A percentile compares a stretch with the other conserved stretches of the same genome.
Conservation (phyloP, 2,797 vertebrate genomes). For the Rhodeus uyekii region DNA sequence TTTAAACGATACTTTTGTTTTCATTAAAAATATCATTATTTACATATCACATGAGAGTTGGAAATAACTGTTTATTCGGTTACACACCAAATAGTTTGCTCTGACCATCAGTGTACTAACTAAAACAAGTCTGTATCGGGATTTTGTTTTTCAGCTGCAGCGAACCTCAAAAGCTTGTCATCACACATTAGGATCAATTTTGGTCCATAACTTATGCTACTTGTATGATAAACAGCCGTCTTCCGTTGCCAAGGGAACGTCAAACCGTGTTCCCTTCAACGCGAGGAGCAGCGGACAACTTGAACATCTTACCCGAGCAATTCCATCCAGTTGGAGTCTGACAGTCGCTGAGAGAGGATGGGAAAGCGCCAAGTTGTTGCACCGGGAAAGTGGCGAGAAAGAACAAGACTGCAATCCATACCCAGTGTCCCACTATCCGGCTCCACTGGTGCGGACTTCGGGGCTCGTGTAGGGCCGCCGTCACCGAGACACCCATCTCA, state of each 20-base stretch:
- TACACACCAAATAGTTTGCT: not conserved
- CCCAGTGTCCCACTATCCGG: constrained; percentile 86
- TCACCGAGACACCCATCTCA: constrained; percentile 75
- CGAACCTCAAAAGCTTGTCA: not conserved
- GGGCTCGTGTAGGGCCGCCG: constrained; percentile 67
- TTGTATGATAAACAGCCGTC: not conserved
- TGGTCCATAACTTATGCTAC: constrained; percentile 11
- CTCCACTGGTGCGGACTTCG: constrained; percentile 73
- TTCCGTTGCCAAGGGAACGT: constrained; percentile 7
- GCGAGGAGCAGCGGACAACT: not conserved
- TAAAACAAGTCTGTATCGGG: not conserved
- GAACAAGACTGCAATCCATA: constrained; percentile 84
- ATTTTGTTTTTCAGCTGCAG: not conserved
- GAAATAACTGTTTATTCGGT: not conserved
- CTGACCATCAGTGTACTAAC: not conserved
- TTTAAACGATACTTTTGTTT: not conserved
- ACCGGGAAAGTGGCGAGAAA: constrained; percentile 88
- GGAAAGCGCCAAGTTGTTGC: constrained; percentile 92
- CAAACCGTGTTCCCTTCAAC: not conserved
- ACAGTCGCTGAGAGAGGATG: constrained; percentile 97
- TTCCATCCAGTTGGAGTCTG: constrained; percentile 99
- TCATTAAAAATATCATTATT: not conserved
- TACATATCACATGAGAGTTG: not conserved
- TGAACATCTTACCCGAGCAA: constrained; percentile 89
- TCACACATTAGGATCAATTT: not conserved